Evolutionary conservation across 2,888 invertebrate genomes (phyloP).

Genomic region (Tethea ocularis): DNA sequence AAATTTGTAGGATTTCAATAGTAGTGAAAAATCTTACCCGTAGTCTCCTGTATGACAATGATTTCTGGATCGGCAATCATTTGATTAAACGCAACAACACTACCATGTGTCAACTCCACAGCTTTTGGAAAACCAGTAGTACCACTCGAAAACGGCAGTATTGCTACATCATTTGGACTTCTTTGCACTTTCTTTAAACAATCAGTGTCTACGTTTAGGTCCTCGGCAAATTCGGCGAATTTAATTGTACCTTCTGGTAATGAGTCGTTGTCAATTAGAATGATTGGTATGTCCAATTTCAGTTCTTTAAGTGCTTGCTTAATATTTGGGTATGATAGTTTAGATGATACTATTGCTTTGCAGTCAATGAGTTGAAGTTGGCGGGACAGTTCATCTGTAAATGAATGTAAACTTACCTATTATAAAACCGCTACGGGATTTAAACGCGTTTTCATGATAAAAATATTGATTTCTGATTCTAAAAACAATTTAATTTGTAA

Average conservation of each 20-base stretch:
- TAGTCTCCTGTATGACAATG: constrained; percentile 63
- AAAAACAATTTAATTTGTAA: too few relatives aligned
- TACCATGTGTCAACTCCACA: constrained; percentile 86
- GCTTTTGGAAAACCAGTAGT: constrained; percentile 93
- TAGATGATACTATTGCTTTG: constrained; percentile 86
- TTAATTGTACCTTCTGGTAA: constrained; percentile 85
- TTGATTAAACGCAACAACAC: constrained; percentile 77
- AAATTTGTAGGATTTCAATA: too few relatives aligned
- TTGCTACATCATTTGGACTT: constrained; percentile 83
- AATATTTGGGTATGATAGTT: constrained; percentile 77
- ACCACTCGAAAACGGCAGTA: constrained; percentile 93
- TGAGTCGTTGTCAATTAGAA: constrained; percentile 67
- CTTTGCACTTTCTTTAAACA: constrained; percentile 73
- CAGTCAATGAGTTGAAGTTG: constrained; percentile 85
- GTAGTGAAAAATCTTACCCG: constrained; percentile 48
- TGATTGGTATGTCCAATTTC: constrained; percentile 77
- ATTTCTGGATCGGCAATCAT: constrained; percentile 67
- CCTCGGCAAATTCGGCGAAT: constrained; percentile 86
- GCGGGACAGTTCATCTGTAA: constrained; percentile 87
- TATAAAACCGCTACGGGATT: too few relatives aligned
- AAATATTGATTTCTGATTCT: too few relatives aligned
- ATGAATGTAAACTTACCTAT: neutral
- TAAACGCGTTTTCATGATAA: too few relatives aligned
- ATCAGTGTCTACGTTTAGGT: constrained; percentile 76
- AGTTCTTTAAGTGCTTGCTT: constrained; percentile 72